Evolutionary conservation across 1,140 invertebrate genomes (phyloP).

Genomic region (Stenopsyche tienmushanensis): DNA sequence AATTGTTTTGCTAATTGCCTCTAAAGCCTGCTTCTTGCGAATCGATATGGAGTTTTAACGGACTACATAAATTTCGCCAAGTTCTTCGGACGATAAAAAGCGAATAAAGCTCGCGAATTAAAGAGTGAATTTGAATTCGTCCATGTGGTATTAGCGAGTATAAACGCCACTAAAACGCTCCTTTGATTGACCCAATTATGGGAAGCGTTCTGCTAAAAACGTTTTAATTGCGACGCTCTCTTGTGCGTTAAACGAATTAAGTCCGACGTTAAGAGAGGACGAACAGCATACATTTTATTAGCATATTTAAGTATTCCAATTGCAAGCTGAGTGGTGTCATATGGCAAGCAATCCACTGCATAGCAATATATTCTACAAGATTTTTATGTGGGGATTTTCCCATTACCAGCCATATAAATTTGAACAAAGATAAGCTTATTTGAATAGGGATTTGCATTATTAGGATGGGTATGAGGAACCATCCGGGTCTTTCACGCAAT

Average conservation of each 20-base stretch:
- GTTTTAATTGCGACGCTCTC: not conserved
- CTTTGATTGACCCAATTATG: too few relatives aligned
- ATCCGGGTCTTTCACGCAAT: too few relatives aligned
- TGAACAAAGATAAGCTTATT: too few relatives aligned
- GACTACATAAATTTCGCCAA: not conserved
- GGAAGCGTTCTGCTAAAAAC: slow-evolving; percentile 3
- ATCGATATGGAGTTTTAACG: slow-evolving; percentile 27
- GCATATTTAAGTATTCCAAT: not conserved
- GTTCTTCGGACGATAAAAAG: too few relatives aligned
- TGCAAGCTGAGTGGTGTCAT: not conserved
- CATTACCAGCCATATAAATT: too few relatives aligned
- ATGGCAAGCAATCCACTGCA: not conserved
- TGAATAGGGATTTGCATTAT: too few relatives aligned
- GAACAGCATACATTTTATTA: not conserved
- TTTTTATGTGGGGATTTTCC: not conserved
- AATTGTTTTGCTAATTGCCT: slow-evolving; percentile 34
- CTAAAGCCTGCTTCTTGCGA: slow-evolving; percentile 16
- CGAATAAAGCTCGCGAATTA: too few relatives aligned
- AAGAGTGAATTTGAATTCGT: too few relatives aligned
- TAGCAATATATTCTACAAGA: not conserved
- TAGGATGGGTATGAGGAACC: too few relatives aligned
- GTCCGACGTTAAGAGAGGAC: not conserved
- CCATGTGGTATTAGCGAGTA: too few relatives aligned
- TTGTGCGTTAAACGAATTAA: not conserved
- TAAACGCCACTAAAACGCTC: too few relatives aligned